Evolutionary conservation across 2,113 vertebrate species (phyloP), one percentile per base, ranked within the genome.

Genomic region (Stercorarius parasiticus): DNA sequence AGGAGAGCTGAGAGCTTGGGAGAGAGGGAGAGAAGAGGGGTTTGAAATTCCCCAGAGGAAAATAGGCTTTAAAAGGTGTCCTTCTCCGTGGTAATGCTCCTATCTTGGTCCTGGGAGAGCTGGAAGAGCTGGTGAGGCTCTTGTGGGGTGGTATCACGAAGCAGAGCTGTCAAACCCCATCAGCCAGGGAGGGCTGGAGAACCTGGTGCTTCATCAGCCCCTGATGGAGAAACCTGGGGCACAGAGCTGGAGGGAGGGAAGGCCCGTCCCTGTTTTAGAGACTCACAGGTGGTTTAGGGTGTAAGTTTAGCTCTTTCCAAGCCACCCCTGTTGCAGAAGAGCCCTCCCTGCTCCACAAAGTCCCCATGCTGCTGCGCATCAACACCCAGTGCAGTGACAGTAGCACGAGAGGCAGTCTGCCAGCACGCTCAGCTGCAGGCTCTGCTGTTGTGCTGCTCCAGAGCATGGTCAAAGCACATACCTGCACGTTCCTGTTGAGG

Each of bases 401-500:
- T 13, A 30, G 61, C 30, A 3, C 0, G 2, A 16, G 43, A 20
- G 23, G 17, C 11, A 13, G 9, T 3, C 20, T n/a, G 45, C 58
- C 77, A 50, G 62, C 70, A 10, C 22, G 55, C 25, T 7, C 55
- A n/a, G 40, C 50, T 2, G 1, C 40, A 7, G 66, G n/a, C 9
- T 7, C 5, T 0, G 43, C 15, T 6, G 34, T 47, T 6, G 26
- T 1, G 20, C n/a, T 26, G 40, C 61, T 34, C 23, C 71, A 6
- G 23, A 15, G 21, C 53, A 3, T 0, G 9, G 8, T 1, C 19
- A 2, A 2, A 5, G 34, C 4, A 55, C 65, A 7, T 98, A 99
- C 99, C 99, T 99, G 99, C 95, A 99, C 99, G 1, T 99, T 99
- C 93, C 99, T 98, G 98, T 99, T 99, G 97, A 99, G 99, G 97